Evolutionary conservation across 2,888 invertebrate genomes (phyloP).

Genomic region (Perizoma affinitatum): DNA sequence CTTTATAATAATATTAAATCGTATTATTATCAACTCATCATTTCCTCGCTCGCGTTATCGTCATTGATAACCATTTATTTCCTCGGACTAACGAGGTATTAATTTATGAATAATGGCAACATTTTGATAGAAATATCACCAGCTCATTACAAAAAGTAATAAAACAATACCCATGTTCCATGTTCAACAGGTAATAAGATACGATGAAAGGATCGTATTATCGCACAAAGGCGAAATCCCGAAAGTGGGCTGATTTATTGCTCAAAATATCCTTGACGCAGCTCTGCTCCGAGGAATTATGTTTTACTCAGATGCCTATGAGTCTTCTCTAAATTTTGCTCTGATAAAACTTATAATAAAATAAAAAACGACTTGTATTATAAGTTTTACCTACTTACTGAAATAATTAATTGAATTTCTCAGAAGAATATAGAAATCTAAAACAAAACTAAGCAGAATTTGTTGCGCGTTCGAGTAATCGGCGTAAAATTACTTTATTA

Average conservation of each 20-base stretch:
- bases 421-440: too few species aligned
- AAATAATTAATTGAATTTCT: too few species aligned
- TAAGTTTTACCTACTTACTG: too few species aligned
- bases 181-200: slow-evolving; percentile 73
- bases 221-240: slow-evolving; percentile 63
- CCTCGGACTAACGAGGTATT: slow-evolving; percentile 17
- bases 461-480: too few species aligned
- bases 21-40: background rate
- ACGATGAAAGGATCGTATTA: slow-evolving; percentile 69
- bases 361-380: too few species aligned
- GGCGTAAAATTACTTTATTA: too few species aligned
- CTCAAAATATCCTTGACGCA: slow-evolving; percentile 60
- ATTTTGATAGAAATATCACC: slow-evolving; percentile 27
- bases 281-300: slow-evolving; percentile 51
- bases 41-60: background rate
- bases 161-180: slow-evolving; percentile 58
- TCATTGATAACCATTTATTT: slow-evolving; percentile 13
- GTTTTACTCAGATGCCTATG: slow-evolving; percentile 48
- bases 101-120: slow-evolving; percentile 12
- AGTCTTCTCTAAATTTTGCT: slow-evolving; percentile 36
- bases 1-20: too few species aligned
- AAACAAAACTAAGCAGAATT: too few species aligned
- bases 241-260: slow-evolving; percentile 67
- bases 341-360: slow-evolving; percentile 26
- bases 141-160: slow-evolving; percentile 48